Conservation (phyloP, 2,113 vertebrate genomes). For the Onychorhynchus coronatus region DNA sequence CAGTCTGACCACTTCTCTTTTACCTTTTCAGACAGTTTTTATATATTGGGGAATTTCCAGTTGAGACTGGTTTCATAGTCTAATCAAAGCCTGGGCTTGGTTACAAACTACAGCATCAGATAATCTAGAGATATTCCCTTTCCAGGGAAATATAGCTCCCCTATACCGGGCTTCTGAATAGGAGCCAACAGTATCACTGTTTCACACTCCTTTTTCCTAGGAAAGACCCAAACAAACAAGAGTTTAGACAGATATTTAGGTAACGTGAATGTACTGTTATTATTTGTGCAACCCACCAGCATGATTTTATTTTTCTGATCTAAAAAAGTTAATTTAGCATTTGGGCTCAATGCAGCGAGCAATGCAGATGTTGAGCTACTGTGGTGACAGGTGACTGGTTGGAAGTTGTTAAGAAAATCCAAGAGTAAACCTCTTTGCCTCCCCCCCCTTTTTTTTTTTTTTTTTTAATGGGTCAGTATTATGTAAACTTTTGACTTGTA, state of each 20-base stretch:
- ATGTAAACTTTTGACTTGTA: background rate
- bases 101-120: background rate
- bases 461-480: background rate
- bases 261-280: background rate
- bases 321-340: background rate
- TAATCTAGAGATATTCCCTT: accelerated
- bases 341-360: background rate
- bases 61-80: background rate
- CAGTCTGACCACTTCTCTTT: background rate
- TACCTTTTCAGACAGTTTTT: background rate
- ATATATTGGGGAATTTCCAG: background rate
- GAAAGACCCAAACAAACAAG: background rate
- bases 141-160: background rate
- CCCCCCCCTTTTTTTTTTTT: too few species aligned
- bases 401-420: background rate
- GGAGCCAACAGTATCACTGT: background rate
- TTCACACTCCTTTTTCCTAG: background rate
- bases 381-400: background rate
- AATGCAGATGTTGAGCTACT: background rate
- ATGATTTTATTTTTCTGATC: background rate
- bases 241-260: background rate
- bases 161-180: background rate
- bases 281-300: background rate
- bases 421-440: background rate
- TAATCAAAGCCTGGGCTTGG: background rate